Percentiles rank a stretch among this genome's conserved stretches.
Conservation (phyloP, 2,888 invertebrate species). For the Latheticus oryzae region DNA sequence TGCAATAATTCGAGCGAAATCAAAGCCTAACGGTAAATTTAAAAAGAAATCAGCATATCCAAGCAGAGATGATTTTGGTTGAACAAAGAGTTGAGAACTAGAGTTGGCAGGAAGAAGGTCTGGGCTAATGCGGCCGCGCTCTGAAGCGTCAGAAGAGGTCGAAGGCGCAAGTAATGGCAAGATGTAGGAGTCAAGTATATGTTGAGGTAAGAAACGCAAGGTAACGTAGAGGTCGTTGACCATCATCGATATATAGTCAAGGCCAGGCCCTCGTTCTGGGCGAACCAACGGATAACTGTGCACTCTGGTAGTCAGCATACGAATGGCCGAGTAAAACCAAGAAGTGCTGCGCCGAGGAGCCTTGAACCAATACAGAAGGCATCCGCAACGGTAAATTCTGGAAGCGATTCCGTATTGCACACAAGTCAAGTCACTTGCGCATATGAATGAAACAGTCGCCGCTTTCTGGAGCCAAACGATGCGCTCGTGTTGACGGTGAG, state of each 20-base stretch:
- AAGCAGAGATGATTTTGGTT: conserved; percentile 7
- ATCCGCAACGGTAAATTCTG: conserved; percentile 63
- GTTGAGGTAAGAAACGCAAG: conserved; percentile 51
- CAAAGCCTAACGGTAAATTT: conserved; percentile 39
- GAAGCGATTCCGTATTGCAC: conserved; percentile 63
- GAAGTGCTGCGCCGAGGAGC: conserved; percentile 47
- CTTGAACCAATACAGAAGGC: conserved; percentile 53
- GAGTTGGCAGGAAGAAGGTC: conserved; percentile 4
- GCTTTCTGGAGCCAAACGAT: conserved; percentile 44
- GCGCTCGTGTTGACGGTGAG: conserved; percentile 59
- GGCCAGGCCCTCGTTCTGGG: conserved; percentile 54
- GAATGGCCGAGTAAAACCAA: conserved; percentile 55
- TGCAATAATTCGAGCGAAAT: conserved; percentile 31
- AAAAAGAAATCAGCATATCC: conserved; percentile 37
- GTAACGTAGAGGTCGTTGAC: conserved; percentile 59
- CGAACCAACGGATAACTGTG: conserved; percentile 59
- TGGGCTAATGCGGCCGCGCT: conserved; percentile 2
- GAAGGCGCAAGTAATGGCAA: conserved; percentile 35
- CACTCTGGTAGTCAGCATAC: conserved; percentile 54
- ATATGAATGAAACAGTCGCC: conserved; percentile 61
- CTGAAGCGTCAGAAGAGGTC: conserved; percentile 15
- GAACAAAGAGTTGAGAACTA: too few relatives aligned
- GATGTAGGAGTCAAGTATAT: conserved; percentile 48
- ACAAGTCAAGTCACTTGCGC: conserved; percentile 58
- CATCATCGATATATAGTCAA: conserved; percentile 55